Conservation (phyloP, 2,797 vertebrate genomes). For the Sebastes cheni region DNA sequence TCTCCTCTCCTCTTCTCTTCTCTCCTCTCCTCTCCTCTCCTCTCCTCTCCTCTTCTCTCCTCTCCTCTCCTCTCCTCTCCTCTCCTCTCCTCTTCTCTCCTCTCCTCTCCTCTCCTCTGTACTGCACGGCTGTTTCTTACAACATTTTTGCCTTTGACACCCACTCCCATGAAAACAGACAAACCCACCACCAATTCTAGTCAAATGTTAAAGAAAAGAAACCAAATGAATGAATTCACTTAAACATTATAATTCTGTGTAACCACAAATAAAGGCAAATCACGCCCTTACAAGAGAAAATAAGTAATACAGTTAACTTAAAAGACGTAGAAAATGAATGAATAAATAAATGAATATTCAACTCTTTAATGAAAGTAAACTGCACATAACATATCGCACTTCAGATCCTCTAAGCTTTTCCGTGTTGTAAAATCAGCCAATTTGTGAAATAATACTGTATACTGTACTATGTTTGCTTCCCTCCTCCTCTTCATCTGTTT, state of each 20-base stretch:
- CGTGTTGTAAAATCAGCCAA: neutral
- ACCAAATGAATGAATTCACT: neutral
- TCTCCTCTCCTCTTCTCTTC: neutral
- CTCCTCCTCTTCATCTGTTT: neutral
- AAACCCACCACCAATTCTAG: neutral
- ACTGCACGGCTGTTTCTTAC: neutral
- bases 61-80: neutral
- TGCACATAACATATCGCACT: neutral
- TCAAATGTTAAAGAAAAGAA: neutral
- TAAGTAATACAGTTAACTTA: too few relatives aligned
- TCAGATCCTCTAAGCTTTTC: neutral
- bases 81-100: neutral
- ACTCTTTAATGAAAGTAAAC: neutral
- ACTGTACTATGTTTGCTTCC: neutral
- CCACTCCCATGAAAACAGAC: neutral
- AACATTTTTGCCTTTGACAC: neutral
- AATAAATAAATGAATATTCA: neutral
- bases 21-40: neutral
- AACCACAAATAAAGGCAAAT: neutral
- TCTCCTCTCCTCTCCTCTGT: neutral
- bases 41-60: neutral
- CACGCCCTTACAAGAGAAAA: neutral
- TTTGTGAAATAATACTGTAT: slow-evolving; percentile 6
- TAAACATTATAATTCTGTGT: neutral
- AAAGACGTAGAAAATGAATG: too few relatives aligned